These are phyloP conservation scores for Mycetomoellerius zeteki DNA, from an alignment of 1,140 invertebrate species.

Conservation along the genomic window DNA sequence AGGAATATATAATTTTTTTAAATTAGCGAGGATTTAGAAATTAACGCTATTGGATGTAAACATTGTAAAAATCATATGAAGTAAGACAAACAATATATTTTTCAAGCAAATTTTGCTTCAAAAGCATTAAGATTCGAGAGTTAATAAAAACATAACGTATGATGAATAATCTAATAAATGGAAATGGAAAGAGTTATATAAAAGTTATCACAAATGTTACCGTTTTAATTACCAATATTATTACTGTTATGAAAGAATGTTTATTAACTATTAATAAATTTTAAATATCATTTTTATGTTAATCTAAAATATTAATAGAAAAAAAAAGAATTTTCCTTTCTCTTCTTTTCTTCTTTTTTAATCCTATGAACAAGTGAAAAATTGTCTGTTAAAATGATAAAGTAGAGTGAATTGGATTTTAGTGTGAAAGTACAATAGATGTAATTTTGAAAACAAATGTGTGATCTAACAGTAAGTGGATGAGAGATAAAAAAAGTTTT, in stretches of 20 bases:
- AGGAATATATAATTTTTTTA: conserved; percentile 3
- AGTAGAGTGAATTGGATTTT: conserved; percentile 31
- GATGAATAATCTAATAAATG: conserved; percentile 4
- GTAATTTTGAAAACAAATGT: conserved; percentile 41
- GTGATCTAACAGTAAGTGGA: conserved; percentile 73
- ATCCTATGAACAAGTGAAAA: conserved; percentile 1
- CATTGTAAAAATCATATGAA: background rate
- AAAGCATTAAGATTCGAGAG: background rate
- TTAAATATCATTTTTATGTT: conserved; percentile 26
- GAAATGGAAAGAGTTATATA: background rate
- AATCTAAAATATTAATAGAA: conserved; percentile 1
- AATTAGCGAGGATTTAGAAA: conserved; percentile 15
- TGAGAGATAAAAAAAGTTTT: conserved; percentile 71
- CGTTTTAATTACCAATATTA: background rate
- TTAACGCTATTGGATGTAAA: background rate
- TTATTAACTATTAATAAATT: conserved; percentile 5
- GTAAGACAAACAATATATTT: background rate
- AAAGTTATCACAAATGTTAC: background rate
- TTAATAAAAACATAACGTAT: background rate
- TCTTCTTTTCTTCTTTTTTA: background rate
- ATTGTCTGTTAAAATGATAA: background rate
- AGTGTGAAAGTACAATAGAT: conserved; percentile 42
- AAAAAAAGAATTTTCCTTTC: conserved; percentile 2
- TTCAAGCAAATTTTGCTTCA: background rate
- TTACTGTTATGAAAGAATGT: background rate